A percentile compares a stretch with the other conserved stretches of the same genome.
Conservation (phyloP, 1,140 invertebrate genomes). For the Diorhabda carinulata region DNA sequence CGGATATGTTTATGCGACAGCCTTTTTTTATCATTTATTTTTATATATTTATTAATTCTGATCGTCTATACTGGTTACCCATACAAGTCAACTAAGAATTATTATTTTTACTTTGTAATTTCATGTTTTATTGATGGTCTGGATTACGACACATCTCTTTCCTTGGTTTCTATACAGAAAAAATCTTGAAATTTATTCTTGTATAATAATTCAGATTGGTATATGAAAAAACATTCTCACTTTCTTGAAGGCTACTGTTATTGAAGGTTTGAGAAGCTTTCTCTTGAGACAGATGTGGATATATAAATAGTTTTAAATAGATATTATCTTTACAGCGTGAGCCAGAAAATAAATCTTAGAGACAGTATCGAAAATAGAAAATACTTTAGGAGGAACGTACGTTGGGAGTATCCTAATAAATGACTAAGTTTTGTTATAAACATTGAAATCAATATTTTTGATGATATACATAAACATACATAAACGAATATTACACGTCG, state of each 20-base stretch:
- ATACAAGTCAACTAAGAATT: slow-evolving; percentile 2
- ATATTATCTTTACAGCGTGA: too few species aligned
- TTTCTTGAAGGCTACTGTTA: background rate
- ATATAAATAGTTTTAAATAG: too few species aligned
- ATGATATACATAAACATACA: too few species aligned
- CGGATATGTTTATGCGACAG: slow-evolving; percentile 9
- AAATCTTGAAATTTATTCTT: background rate
- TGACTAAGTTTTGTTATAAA: too few species aligned
- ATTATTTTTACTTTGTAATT: background rate
- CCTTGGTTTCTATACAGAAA: background rate
- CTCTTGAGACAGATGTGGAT: background rate
- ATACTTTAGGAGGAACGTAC: too few species aligned
- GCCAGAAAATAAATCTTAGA: too few species aligned
- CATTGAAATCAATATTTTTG: too few species aligned
- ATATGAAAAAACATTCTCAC: background rate
- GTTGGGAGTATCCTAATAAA: too few species aligned
- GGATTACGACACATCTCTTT: background rate
- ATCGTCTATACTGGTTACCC: slow-evolving; percentile 1
- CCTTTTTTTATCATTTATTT: background rate
- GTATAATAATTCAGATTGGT: background rate
- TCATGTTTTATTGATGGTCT: slow-evolving; percentile 2
- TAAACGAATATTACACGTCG: too few species aligned
- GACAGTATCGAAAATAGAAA: too few species aligned
- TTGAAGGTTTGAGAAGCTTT: background rate
- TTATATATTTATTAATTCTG: background rate